Evolutionary conservation across 2,888 invertebrate genomes (phyloP).

Genomic region (Tachina fera): DNA sequence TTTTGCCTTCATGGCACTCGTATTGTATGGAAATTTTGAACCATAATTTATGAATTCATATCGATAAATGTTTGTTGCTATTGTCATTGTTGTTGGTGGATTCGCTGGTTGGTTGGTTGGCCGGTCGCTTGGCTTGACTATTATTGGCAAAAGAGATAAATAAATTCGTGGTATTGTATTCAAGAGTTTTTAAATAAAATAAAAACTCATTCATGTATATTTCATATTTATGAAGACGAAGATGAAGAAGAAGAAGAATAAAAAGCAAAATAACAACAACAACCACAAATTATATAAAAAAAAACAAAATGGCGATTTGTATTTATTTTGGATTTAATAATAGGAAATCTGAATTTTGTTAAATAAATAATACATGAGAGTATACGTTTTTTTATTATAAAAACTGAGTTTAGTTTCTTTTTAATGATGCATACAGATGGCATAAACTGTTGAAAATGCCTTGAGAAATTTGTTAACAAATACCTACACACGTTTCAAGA

Average conservation of each 20-base stretch:
- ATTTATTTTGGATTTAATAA: constrained; percentile 8
- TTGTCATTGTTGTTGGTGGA: constrained; percentile 13
- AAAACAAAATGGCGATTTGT: constrained; percentile 46
- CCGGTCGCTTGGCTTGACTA: constrained; percentile 31
- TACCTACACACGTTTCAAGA: not conserved
- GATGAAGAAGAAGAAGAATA: not conserved
- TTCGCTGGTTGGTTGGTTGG: constrained; percentile 10
- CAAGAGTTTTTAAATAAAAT: constrained; percentile 30
- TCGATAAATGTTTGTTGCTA: constrained; percentile 61
- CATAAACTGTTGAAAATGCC: not conserved
- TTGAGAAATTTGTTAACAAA: not conserved
- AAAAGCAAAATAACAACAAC: not conserved
- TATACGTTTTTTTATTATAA: not conserved
- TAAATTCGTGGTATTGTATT: constrained; percentile 58
- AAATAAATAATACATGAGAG: constrained; percentile 9
- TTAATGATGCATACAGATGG: constrained; percentile 5
- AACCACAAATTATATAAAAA: not conserved
- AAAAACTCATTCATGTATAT: constrained; percentile 49
- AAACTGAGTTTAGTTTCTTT: constrained; percentile 15
- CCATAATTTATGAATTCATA: constrained; percentile 71
- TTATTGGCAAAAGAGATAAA: constrained; percentile 55
- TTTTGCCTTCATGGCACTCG: constrained; percentile 1
- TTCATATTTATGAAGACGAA: constrained; percentile 33
- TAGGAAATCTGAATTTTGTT: constrained; percentile 11
- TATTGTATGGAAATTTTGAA: constrained; percentile 68